Evolutionary conservation across 92 coral and sea anemone species (phyloP), one percentile per base, ranked within the genome.

Genomic region (Hydrozoanthus gracilis): DNA sequence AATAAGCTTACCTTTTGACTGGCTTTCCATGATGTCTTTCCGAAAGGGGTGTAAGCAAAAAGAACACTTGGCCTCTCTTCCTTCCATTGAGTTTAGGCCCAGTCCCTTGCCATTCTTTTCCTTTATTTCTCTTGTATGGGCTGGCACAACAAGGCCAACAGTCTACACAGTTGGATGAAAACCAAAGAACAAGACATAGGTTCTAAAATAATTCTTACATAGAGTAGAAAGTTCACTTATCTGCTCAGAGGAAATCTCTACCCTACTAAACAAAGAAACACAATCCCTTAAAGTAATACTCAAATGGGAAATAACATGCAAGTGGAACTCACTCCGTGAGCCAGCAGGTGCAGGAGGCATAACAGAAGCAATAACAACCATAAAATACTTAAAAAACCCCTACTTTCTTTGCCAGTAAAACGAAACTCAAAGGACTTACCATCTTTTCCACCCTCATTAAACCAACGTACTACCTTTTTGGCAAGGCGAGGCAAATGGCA

Each of bases 61-160:
- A 0, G 12, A 67, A 67, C 72, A 67, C 72, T n/a, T n/a, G n/a
- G 89, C 93, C 89, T 91, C 94, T 89, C 89, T 70, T 56, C 91
- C 91, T 83, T 91, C 89, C 91, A 77, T 88, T 7, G 90, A 89
- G 52, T 86, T 82, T 5, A 86, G 18, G 51, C 90, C 84, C 68
- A 82, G 77, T 54, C 91, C 91, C 70, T 87, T 71, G 52, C 51
- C 48, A 90, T 90, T 86, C 51, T 89, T 78, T 48, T 39, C 82
- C 14, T 44, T 49, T 82, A 79, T 87, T 15, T 80, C 56, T 69
- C 51, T 73, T 6, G 90, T 87, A 75, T 87, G 87, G 48, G 87
- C 90, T 16, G 87, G 90, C 44, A 87, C 90, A 64, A 79, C 44
- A 44, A 44, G 67, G n/a, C 87, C 87, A 44, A 87, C 14, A 4